phyloP scores from a whole-genome alignment of 2,888 invertebrate species.

The Cheiracanthium punctorium region DNA sequence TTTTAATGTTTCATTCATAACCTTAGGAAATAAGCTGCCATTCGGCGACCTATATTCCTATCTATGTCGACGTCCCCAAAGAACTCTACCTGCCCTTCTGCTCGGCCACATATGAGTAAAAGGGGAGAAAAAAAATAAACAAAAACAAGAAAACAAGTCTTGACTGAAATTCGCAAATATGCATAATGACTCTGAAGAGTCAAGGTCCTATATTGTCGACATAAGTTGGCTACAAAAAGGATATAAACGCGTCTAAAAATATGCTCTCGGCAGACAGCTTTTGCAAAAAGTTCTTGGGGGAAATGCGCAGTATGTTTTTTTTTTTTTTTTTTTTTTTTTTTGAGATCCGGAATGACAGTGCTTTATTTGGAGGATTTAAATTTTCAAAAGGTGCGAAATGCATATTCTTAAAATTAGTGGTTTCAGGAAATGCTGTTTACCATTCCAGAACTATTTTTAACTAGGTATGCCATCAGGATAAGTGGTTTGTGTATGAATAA shows the following conservation, averaged over 20 bases:
- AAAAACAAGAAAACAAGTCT: background rate
- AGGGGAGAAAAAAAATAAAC: too few relatives aligned
- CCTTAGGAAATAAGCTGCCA: background rate
- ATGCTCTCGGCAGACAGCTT: background rate
- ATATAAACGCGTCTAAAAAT: background rate
- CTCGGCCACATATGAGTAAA: background rate
- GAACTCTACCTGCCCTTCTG: background rate
- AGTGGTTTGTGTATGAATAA: too few relatives aligned
- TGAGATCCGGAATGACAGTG: too few relatives aligned
- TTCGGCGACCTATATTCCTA: background rate
- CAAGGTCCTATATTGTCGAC: background rate
- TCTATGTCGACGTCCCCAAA: slow-evolving; percentile 10
- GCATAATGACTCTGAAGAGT: background rate
- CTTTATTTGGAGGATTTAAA: too few relatives aligned
- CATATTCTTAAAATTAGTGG: too few relatives aligned
- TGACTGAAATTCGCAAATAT: slow-evolving; percentile 9
- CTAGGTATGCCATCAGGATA: too few relatives aligned
- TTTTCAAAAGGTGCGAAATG: too few relatives aligned
- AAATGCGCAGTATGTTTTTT: too few relatives aligned
- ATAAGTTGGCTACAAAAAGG: background rate
- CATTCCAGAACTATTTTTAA: too few relatives aligned
- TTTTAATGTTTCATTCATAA: slow-evolving; percentile 15
- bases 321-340: too few relatives aligned
- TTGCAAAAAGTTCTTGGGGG: background rate
- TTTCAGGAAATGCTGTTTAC: too few relatives aligned